Conservation (phyloP, 2,888 invertebrate species). For the Pheosia tremula region DNA sequence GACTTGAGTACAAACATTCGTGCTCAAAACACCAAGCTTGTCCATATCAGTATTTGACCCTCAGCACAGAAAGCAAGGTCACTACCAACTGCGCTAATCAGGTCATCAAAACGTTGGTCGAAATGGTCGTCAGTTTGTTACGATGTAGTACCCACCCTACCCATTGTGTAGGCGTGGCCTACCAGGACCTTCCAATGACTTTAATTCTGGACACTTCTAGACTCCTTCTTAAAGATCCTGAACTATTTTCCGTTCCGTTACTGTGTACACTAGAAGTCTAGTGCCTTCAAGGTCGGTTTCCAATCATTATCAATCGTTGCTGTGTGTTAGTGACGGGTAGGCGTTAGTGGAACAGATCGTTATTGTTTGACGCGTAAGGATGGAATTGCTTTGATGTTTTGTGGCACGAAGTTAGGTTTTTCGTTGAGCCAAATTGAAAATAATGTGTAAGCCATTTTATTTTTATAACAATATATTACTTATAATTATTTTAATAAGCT, state of each 20-base stretch:
- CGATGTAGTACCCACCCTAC: no score
- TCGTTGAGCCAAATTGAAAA: neutral
- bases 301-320: slow-evolving; percentile 52
- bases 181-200: slow-evolving; percentile 39
- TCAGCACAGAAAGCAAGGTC: no score
- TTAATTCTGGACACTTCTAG: slow-evolving; percentile 41
- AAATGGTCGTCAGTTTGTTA: no score
- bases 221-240: slow-evolving; percentile 34
- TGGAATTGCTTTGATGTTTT: neutral
- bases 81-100: no score
- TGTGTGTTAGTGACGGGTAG: slow-evolving; percentile 75
- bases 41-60: no score
- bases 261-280: slow-evolving; percentile 72
- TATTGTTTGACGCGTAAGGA: neutral
- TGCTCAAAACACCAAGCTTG: no score
- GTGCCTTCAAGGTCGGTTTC: slow-evolving; percentile 70
- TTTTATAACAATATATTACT: no score
- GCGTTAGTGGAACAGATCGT: slow-evolving; percentile 40
- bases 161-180: no score
- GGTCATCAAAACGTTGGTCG: no score
- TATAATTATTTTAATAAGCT: no score
- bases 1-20: no score
- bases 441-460: no score
- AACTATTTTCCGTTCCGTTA: slow-evolving; percentile 21
- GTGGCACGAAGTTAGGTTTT: neutral